Conservation (phyloP, 2,888 invertebrate species). For the Pterobdella sp. region DNA sequence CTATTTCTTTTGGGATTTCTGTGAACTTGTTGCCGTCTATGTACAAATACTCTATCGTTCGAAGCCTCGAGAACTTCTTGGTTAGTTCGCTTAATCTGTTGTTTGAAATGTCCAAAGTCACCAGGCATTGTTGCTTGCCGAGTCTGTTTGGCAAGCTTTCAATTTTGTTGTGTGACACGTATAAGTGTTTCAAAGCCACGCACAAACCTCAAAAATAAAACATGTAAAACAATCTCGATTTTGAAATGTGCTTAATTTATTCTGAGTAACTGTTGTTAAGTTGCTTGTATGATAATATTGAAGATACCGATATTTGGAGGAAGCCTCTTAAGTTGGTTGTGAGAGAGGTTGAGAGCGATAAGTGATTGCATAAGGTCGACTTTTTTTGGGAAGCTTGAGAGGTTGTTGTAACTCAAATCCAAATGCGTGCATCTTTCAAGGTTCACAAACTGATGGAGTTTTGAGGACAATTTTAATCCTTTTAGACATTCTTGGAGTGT, state of each 20-base stretch:
- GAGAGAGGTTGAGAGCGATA: slow-evolving; percentile 43
- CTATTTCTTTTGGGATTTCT: slow-evolving; percentile 43
- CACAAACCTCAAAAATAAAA: slow-evolving; percentile 6
- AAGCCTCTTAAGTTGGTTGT: slow-evolving; percentile 38
- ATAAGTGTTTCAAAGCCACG: slow-evolving; percentile 34
- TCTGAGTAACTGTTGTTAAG: not conserved
- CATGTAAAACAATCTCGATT: not conserved
- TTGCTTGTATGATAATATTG: not conserved
- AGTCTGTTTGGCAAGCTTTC: slow-evolving; percentile 32
- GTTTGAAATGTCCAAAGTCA: slow-evolving; percentile 42
- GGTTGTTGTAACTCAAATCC: slow-evolving; percentile 42
- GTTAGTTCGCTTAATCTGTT: slow-evolving; percentile 43
- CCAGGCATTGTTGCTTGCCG: slow-evolving; percentile 42
- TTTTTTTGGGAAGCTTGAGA: slow-evolving; percentile 45
- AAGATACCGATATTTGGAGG: slow-evolving; percentile 42
- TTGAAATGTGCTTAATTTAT: not conserved
- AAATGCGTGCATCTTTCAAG: slow-evolving; percentile 40
- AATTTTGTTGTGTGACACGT: slow-evolving; percentile 41
- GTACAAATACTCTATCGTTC: slow-evolving; percentile 40
- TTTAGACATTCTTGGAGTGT: no score
- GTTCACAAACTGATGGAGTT: slow-evolving; percentile 18
- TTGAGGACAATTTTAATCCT: no score
- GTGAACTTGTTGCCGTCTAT: slow-evolving; percentile 41
- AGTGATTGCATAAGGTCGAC: slow-evolving; percentile 45
- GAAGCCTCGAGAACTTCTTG: slow-evolving; percentile 42